Conservation (phyloP, 2,888 invertebrate species). For the Adelognathus sp. region DNA sequence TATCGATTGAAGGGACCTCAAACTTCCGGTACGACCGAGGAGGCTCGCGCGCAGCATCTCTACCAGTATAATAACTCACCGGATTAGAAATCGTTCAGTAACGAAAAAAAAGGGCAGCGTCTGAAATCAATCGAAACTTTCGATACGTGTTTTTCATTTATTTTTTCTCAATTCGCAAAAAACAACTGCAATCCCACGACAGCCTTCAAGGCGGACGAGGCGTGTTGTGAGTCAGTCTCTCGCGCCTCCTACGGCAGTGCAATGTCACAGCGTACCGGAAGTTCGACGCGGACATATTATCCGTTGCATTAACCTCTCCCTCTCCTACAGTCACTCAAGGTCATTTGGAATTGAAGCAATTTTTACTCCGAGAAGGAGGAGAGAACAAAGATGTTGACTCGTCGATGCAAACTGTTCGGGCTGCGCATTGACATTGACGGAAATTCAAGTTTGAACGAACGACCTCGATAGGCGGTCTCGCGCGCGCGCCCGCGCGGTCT, state of each 20-base stretch:
- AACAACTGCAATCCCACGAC: conserved; percentile 23
- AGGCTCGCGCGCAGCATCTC: conserved; percentile 32
- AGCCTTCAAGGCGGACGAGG: conserved; percentile 64
- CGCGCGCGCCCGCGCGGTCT: background rate
- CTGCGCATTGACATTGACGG: background rate
- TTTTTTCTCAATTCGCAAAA: background rate
- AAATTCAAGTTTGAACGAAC: conserved; percentile 5
- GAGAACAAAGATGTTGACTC: background rate
- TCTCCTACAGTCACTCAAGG: background rate
- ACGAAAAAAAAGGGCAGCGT: background rate
- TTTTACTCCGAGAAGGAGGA: background rate
- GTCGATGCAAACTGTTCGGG: background rate
- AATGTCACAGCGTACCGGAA: conserved; percentile 49
- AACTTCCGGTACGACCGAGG: conserved; percentile 25
- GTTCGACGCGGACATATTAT: background rate
- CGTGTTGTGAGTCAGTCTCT: conserved; percentile 66
- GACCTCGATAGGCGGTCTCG: background rate
- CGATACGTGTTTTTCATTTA: background rate
- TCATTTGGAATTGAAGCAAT: background rate
- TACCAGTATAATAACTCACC: background rate
- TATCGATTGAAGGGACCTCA: conserved; percentile 15
- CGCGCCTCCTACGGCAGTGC: conserved; percentile 50
- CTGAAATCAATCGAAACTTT: background rate
- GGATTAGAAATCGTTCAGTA: background rate
- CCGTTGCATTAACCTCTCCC: background rate